Percentiles rank a stretch among this genome's conserved stretches.
Conservation (phyloP, 2,113 vertebrate species). For the Phaethon lepturus region DNA sequence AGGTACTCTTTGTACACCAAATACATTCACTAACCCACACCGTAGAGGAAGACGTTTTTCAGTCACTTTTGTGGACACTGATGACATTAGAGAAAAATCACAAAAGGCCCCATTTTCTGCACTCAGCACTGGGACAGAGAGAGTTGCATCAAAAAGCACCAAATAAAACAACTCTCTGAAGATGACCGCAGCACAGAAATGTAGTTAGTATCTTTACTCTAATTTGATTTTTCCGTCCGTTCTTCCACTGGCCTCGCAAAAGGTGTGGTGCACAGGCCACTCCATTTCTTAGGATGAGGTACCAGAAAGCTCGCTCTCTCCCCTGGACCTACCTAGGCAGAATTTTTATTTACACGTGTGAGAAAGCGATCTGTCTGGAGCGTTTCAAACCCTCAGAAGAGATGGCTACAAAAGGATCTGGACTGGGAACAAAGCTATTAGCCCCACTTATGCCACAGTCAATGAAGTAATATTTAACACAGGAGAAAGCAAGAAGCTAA, state of each 20-base stretch:
- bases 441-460: slow-evolving; percentile 1
- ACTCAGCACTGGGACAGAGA: background rate
- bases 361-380: rapidly evolving
- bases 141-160: background rate
- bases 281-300: background rate
- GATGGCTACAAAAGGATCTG: background rate
- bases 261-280: too few relatives aligned
- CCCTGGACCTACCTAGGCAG: background rate
- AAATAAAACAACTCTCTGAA: background rate
- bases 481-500: slow-evolving; percentile 44
- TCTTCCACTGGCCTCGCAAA: background rate
- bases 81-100: background rate
- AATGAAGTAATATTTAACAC: slow-evolving; percentile 48
- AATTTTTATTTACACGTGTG: background rate
- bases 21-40: background rate
- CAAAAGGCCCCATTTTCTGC: background rate
- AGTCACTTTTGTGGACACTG: background rate
- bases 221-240: background rate
- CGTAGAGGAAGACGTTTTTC: background rate
- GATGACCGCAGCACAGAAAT: background rate
- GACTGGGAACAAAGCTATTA: background rate
- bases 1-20: background rate
- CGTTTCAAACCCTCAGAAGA: background rate
- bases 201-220: background rate
- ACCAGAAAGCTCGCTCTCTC: background rate